These are phyloP conservation scores for Microcebus griseorufus DNA, from an alignment of 2,113 vertebrate genomes.

Conservation along the genomic window DNA sequence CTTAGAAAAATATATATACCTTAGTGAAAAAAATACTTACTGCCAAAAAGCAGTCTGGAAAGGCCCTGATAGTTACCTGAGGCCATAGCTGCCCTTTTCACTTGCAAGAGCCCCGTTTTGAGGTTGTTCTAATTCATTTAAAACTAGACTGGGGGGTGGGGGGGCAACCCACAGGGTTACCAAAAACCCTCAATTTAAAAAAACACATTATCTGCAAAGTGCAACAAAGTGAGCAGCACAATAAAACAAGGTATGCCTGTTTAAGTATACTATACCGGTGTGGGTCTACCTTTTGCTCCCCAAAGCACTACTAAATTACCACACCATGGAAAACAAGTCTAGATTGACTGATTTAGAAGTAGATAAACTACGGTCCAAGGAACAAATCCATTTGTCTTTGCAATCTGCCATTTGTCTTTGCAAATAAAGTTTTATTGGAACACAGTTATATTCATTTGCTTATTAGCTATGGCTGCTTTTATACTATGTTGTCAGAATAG, in stretches of 20 bases:
- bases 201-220: not conserved
- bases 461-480: not conserved
- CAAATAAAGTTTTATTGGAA: not conserved
- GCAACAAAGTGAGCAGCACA: not conserved
- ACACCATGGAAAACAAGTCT: not conserved
- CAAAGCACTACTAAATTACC: not conserved
- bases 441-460: not conserved
- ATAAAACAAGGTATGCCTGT: not conserved
- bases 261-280: too few species aligned
- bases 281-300: not conserved
- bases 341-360: not conserved
- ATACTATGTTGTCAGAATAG: not conserved
- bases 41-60: not conserved
- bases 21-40: not conserved
- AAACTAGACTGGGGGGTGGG: constrained; percentile 60
- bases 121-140: constrained; percentile 81
- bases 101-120: constrained; percentile 69
- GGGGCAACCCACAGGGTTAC: not conserved
- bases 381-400: not conserved
- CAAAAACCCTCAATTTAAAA: not conserved
- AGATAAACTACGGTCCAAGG: not conserved
- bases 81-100: constrained; percentile 57
- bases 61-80: not conserved
- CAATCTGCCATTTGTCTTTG: not conserved
- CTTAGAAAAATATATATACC: not conserved